Evolutionary conservation across 2,888 invertebrate genomes (phyloP).

Genomic region (Chalcosyrphus nemorum): DNA sequence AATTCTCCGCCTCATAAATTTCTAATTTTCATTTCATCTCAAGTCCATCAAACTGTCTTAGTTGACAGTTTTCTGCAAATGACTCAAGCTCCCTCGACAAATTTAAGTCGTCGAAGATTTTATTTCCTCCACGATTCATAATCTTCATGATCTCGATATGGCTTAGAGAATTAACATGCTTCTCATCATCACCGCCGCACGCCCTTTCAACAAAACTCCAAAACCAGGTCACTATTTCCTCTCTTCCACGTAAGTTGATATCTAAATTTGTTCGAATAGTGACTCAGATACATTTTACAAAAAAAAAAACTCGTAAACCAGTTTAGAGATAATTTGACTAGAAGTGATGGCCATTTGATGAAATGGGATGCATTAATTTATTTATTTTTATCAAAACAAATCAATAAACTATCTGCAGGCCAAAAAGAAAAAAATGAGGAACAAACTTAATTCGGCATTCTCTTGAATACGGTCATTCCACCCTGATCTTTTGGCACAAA

Average conservation of each 20-base stretch:
- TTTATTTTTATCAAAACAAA: background rate
- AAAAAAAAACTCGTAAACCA: background rate
- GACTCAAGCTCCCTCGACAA: background rate
- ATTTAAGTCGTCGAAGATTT: background rate
- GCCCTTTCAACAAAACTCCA: background rate
- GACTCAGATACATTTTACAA: background rate
- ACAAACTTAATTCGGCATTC: background rate
- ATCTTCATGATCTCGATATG: background rate
- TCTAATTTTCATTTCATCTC: background rate
- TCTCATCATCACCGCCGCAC: background rate
- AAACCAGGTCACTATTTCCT: too few relatives aligned
- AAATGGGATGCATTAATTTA: too few relatives aligned
- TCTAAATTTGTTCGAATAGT: background rate
- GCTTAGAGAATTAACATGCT: background rate
- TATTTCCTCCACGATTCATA: background rate
- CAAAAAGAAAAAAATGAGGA: conserved; percentile 2
- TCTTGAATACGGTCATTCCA: background rate
- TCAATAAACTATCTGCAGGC: background rate
- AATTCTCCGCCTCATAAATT: background rate
- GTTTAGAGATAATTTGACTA: background rate
- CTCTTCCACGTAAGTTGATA: background rate
- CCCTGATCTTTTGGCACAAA: background rate
- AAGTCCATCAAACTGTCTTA: background rate
- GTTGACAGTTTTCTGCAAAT: background rate
- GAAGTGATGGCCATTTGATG: too few relatives aligned